A percentile compares a stretch with the other conserved stretches of the same genome.
phyloP scores from a whole-genome alignment of 2,888 invertebrate species.

The Ditula angustiorana region DNA sequence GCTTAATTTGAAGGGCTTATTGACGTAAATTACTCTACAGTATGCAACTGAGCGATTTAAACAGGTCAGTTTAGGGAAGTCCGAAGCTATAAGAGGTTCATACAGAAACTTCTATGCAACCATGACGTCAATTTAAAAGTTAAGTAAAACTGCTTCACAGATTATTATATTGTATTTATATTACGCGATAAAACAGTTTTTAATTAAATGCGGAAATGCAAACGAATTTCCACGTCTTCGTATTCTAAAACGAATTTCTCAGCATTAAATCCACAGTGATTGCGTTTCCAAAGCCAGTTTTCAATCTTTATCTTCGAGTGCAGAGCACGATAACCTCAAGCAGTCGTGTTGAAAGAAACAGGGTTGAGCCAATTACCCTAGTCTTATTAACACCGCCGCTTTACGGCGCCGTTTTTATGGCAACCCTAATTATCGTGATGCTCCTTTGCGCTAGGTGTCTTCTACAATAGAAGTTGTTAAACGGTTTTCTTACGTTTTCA shows the following conservation, averaged over 20 bases:
- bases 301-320: slow-evolving; percentile 16
- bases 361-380: slow-evolving; percentile 49
- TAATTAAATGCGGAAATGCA: not conserved
- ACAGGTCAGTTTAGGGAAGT: too few relatives aligned
- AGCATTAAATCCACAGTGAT: not conserved
- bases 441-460: not conserved
- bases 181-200: too few relatives aligned
- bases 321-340: slow-evolving; percentile 34
- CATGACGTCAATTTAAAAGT: too few relatives aligned
- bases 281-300: not conserved
- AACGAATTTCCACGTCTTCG: too few relatives aligned
- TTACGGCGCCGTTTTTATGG: slow-evolving; percentile 39
- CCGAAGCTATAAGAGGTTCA: too few relatives aligned
- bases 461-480: not conserved
- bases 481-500: not conserved
- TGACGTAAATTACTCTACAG: too few relatives aligned
- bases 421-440: slow-evolving; percentile 39
- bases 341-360: slow-evolving; percentile 38
- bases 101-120: too few relatives aligned
- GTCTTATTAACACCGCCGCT: slow-evolving; percentile 48
- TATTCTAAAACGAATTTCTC: not conserved
- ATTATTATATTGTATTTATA: too few relatives aligned
- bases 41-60: too few relatives aligned
- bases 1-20: too few relatives aligned
- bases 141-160: too few relatives aligned